phyloP scores from a whole-genome alignment of 2,797 vertebrate genomes.

The Euthynnus affinis region DNA sequence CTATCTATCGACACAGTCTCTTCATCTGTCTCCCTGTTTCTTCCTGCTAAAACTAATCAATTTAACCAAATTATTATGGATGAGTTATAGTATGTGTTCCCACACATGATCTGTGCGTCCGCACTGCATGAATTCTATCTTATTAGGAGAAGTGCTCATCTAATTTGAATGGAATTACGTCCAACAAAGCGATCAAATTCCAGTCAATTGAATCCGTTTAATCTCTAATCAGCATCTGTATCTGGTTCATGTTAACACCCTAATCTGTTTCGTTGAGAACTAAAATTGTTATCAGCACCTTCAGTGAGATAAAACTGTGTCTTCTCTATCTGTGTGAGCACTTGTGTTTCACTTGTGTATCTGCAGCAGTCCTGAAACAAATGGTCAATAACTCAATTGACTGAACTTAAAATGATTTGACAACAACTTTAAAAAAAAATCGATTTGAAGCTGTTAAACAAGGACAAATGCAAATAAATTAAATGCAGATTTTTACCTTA shows the following conservation, averaged over 20 bases:
- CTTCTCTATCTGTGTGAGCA: background rate
- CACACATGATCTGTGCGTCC: conserved; percentile 32
- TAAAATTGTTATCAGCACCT: conserved; percentile 39
- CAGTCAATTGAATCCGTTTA: conserved; percentile 56
- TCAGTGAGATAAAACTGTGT: background rate
- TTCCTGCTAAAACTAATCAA: conserved; percentile 44
- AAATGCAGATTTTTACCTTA: background rate
- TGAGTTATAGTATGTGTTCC: conserved; percentile 28
- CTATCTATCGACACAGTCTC: conserved; percentile 35
- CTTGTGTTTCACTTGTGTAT: background rate
- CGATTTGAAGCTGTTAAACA: background rate
- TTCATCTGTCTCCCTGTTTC: conserved; percentile 19
- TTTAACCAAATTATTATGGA: conserved; percentile 33
- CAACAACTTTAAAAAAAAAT: no score
- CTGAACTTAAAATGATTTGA: background rate
- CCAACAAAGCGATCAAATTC: conserved; percentile 56
- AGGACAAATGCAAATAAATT: background rate
- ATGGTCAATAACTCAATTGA: background rate
- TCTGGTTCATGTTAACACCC: conserved; percentile 52
- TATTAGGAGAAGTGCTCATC: conserved; percentile 58
- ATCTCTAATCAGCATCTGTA: conserved; percentile 62
- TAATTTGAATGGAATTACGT: conserved; percentile 62
- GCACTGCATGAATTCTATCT: conserved; percentile 50
- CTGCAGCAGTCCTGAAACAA: background rate
- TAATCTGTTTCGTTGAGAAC: conserved; percentile 38